Conservation (phyloP, 2,797 vertebrate species). For the Syngnathus rostellatus region DNA sequence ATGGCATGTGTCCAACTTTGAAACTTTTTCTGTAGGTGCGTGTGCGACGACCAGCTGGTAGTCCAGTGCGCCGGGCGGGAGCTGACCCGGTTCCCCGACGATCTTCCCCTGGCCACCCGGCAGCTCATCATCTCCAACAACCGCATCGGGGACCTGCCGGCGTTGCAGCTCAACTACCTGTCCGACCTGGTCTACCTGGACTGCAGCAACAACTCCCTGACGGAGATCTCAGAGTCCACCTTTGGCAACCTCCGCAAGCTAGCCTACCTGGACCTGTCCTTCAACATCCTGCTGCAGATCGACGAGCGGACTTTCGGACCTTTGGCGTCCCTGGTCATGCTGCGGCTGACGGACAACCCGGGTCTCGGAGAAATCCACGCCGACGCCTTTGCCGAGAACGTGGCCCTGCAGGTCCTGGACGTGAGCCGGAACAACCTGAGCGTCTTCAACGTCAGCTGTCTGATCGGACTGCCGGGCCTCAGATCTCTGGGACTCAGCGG, state of each 20-base stretch:
- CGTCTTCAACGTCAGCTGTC: constrained; percentile 72
- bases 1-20: background rate
- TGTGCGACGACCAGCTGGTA: constrained; percentile 81
- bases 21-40: constrained; percentile 54
- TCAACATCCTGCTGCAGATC: constrained; percentile 81
- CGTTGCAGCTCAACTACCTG: constrained; percentile 85
- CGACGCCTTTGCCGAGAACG: constrained; percentile 83
- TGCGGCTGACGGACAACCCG: constrained; percentile 87
- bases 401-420: constrained; percentile 83
- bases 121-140: constrained; percentile 83
- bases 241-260: constrained; percentile 83
- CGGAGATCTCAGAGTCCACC: constrained; percentile 81
- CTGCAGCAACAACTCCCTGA: constrained; percentile 82
- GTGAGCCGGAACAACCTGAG: constrained; percentile 82
- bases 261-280: constrained; percentile 88
- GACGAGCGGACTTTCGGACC: constrained; percentile 83
- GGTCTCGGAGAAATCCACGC: constrained; percentile 74
- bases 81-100: constrained; percentile 72
- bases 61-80: constrained; percentile 80
- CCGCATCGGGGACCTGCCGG: constrained; percentile 75
- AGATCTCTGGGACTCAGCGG: constrained; percentile 80
- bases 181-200: constrained; percentile 89
- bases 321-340: constrained; percentile 80
- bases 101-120: constrained; percentile 83
- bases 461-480: constrained; percentile 73